Percentiles rank a stretch among this genome's conserved stretches.
These are phyloP conservation scores for Cydia pomonella DNA, from an alignment of 1,140 invertebrate species.

Conservation along the genomic window DNA sequence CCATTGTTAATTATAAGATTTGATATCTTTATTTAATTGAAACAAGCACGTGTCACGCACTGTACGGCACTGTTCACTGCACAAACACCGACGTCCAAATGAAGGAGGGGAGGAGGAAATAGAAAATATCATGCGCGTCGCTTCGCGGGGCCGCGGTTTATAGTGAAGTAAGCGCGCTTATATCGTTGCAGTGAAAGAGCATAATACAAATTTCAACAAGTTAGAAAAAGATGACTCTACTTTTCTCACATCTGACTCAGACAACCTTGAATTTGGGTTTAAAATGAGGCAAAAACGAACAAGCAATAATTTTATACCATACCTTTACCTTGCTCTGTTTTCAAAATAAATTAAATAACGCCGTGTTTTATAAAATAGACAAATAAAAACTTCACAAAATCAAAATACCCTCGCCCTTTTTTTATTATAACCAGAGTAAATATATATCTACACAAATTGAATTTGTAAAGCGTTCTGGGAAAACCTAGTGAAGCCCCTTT, in stretches of 20 bases:
- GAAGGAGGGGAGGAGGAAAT: slow-evolving; percentile 68
- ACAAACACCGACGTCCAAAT: slow-evolving; percentile 77
- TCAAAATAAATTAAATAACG: slow-evolving; percentile 5
- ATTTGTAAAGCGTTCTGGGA: neutral
- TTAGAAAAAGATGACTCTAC: slow-evolving; percentile 54
- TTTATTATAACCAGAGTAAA: neutral
- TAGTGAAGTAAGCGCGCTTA: slow-evolving; percentile 61
- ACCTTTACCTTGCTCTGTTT: slow-evolving; percentile 62
- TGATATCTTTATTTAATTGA: slow-evolving; percentile 42
- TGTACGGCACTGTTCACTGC: slow-evolving; percentile 72
- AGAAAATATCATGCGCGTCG: slow-evolving; percentile 61
- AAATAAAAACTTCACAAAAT: neutral
- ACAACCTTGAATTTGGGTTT: slow-evolving; percentile 68
- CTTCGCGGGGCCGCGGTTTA: slow-evolving; percentile 59
- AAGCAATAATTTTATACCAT: slow-evolving; percentile 48
- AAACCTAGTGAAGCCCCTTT: slow-evolving; percentile 12
- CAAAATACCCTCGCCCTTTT: neutral
- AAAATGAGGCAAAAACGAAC: slow-evolving; percentile 45
- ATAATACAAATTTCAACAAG: slow-evolving; percentile 34
- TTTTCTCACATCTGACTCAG: slow-evolving; percentile 46
- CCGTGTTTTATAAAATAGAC: neutral
- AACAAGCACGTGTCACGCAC: slow-evolving; percentile 73
- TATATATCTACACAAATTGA: neutral
- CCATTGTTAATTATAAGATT: slow-evolving; percentile 62
- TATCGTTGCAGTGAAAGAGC: slow-evolving; percentile 55